Evolutionary conservation across 1,140 invertebrate species (phyloP), one percentile per base, ranked within the genome.

Genomic region (Drosophila nikananu): DNA sequence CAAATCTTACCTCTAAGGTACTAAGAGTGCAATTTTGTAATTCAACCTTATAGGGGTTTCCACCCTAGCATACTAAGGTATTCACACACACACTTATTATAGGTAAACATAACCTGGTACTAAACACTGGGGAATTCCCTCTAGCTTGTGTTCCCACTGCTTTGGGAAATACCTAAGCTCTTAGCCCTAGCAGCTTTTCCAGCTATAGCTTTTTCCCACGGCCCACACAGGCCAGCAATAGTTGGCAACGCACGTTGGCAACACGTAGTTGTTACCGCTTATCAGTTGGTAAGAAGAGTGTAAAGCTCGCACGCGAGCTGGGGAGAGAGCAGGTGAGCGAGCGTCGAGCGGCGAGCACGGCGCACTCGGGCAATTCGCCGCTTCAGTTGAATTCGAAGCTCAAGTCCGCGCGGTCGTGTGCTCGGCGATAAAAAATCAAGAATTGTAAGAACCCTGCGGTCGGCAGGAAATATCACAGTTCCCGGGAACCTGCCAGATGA

Each of bases 311-410:
- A 25, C 13, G n/a, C 42, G 19, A 51, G 32, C 44, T 13, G 44
- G 63, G 15, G 37, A 32, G 35, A 49, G 44, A 51, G 61, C 37
- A 51, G 15, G n/a, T 9, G 41, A 48, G 39, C 19, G 41, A 46
- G n/a, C 35, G 32, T 13, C 25, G 21, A 32, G 51, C 54, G 27
- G 64, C 39, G 25, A 61, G 27, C 39, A 42, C 30, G 21, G n/a
- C 17, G 13, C 27, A 57, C 70, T 72, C 61, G 51, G 51, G 57
- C 35, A 84, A 80, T 81, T 81, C 73, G 78, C 67, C 78, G 81
- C 78, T 76, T 80, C 70, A 83, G 82, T 84, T 81, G 32, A 61
- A 83, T 71, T 76, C 65, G 58, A 83, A 65, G 76, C 74, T 71
- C 71, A 59, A 66, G 54, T 52, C 63, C 70, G 46, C 41, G 59